These are phyloP conservation scores for Oryzias javanicus DNA, from an alignment of 2,113 vertebrate species.

Conservation along the genomic window DNA sequence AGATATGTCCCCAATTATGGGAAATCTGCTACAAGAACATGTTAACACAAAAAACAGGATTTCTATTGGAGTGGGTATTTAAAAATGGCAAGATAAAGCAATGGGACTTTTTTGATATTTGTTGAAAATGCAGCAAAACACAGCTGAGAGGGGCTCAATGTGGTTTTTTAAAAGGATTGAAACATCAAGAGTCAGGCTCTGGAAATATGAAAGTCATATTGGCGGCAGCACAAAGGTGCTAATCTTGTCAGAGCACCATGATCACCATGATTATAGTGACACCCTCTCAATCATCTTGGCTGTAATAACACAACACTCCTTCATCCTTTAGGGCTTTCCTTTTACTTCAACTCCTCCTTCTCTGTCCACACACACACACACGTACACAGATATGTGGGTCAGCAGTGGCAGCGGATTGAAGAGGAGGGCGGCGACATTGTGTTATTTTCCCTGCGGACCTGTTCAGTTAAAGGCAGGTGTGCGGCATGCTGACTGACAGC, in stretches of 20 bases:
- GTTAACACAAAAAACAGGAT: no score
- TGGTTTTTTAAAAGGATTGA: slow-evolving; percentile 6
- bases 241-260: slow-evolving; percentile 55
- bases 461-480: slow-evolving; percentile 46
- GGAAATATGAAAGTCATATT: slow-evolving; percentile 28
- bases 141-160: not conserved
- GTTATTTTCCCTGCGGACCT: slow-evolving; percentile 62
- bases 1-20: no score
- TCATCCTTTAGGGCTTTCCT: slow-evolving; percentile 33
- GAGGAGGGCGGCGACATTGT: slow-evolving; percentile 58
- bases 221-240: slow-evolving; percentile 41
- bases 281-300: slow-evolving; percentile 39
- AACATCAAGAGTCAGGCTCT: slow-evolving; percentile 20
- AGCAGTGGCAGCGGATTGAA: slow-evolving; percentile 47
- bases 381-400: slow-evolving; percentile 36
- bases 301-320: slow-evolving; percentile 38
- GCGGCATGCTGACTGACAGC: slow-evolving; percentile 52
- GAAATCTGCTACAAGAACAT: no score
- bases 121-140: no score
- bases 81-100: no score
- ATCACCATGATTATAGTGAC: slow-evolving; percentile 53
- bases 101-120: no score
- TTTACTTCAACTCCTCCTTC: slow-evolving; percentile 17
- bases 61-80: no score
- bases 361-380: slow-evolving; percentile 11